These are phyloP conservation scores for Labia minor DNA, from an alignment of 2,888 invertebrate species.

Conservation along the genomic window DNA sequence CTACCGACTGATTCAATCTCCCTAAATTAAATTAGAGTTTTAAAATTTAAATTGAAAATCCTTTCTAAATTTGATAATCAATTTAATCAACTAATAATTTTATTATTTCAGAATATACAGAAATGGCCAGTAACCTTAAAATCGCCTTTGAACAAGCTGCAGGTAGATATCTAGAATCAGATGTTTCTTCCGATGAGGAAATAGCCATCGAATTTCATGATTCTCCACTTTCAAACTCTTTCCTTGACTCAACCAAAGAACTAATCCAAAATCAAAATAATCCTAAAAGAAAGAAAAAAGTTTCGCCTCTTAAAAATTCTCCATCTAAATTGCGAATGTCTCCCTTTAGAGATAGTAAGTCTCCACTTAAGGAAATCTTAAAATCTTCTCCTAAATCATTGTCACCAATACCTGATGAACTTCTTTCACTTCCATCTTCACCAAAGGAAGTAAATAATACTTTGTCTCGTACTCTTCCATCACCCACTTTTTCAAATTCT, in stretches of 20 bases:
- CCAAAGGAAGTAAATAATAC: neutral
- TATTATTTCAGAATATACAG: constrained; percentile 65
- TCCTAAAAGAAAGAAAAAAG: constrained; percentile 16
- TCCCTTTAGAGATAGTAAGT: neutral
- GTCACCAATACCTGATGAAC: neutral
- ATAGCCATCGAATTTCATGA: constrained; percentile 32
- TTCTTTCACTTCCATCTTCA: neutral
- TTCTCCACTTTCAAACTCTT: neutral
- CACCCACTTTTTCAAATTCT: no score
- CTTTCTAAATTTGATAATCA: no score
- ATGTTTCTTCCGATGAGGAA: constrained; percentile 61
- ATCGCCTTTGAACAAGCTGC: constrained; percentile 71
- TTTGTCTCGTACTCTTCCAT: no score
- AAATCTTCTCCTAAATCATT: neutral
- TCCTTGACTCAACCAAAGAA: constrained; percentile 3
- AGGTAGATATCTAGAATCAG: constrained; percentile 69
- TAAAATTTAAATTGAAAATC: no score
- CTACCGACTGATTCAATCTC: no score
- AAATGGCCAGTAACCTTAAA: constrained; percentile 75
- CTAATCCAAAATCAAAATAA: constrained; percentile 8
- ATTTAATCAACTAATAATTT: no score
- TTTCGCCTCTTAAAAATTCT: neutral
- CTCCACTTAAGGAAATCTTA: neutral
- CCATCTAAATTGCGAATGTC: neutral
- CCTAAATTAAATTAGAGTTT: no score